These are phyloP conservation scores for Madoqua kirkii DNA, from an alignment of 2,113 vertebrate species.

Conservation along the genomic window DNA sequence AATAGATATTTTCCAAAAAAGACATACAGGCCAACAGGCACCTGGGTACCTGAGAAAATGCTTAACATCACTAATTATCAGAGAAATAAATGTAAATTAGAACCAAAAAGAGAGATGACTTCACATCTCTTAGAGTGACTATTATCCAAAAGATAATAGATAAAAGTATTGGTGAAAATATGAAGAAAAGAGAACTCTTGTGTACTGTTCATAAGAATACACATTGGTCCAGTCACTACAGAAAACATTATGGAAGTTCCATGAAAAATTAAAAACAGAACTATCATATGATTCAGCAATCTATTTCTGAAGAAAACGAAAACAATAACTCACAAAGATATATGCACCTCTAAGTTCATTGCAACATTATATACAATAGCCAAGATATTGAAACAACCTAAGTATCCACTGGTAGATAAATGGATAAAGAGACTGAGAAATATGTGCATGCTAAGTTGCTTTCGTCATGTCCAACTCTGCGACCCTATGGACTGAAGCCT, in stretches of 20 bases:
- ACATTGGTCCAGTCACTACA: neutral
- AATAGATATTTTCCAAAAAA: neutral
- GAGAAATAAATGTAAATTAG: neutral
- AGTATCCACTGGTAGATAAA: neutral
- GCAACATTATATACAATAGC: neutral
- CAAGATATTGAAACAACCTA: neutral
- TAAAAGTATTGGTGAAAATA: neutral
- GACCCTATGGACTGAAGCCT: neutral
- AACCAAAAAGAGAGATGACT: neutral
- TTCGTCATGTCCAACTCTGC: neutral
- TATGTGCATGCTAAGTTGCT: neutral
- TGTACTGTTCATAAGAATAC: neutral
- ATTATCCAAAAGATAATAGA: neutral
- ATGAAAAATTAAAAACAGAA: neutral
- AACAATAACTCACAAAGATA: neutral
- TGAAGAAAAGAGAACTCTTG: neutral
- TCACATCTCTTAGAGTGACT: neutral
- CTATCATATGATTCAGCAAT: neutral
- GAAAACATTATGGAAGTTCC: neutral
- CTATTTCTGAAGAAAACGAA: neutral
- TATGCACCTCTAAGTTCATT: neutral
- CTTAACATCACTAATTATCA: neutral
- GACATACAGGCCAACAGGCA: neutral
- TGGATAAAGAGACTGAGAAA: neutral
- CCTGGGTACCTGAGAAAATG: neutral